These are phyloP conservation scores for Neuroterus valhalla DNA, from an alignment of 1,140 invertebrate species.

Conservation along the genomic window DNA sequence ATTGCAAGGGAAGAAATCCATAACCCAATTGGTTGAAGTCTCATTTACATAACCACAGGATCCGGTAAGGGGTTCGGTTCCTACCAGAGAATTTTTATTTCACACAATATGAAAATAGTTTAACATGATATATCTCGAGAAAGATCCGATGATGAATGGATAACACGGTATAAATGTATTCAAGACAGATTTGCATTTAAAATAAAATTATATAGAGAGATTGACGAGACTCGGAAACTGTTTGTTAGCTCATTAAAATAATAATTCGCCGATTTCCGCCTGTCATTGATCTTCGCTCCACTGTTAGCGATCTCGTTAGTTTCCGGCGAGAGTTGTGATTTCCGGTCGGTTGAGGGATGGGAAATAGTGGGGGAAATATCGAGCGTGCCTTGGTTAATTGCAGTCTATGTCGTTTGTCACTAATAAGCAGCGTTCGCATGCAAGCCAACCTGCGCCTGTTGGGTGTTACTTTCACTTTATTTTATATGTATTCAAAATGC, in stretches of 20 bases:
- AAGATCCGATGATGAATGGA: no score
- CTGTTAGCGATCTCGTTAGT: neutral
- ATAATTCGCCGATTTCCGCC: constrained; percentile 31
- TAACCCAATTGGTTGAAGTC: no score
- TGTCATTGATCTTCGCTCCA: constrained; percentile 31
- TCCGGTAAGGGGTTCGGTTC: no score
- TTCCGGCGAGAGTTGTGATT: constrained; percentile 15
- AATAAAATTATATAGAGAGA: constrained; percentile 14
- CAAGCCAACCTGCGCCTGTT: constrained; percentile 1
- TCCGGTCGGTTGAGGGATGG: neutral
- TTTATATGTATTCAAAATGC: neutral
- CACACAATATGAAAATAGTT: no score
- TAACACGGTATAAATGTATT: no score
- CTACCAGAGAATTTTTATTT: no score
- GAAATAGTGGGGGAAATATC: neutral
- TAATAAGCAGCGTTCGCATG: constrained; percentile 25
- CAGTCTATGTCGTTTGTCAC: constrained; percentile 11
- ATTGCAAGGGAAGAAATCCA: no score
- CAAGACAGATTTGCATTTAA: neutral
- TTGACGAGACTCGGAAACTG: constrained; percentile 5
- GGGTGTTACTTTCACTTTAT: constrained; percentile 24
- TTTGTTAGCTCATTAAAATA: constrained; percentile 33
- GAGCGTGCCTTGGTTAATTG: constrained; percentile 6
- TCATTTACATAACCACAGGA: no score
- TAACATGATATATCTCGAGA: no score